Percentiles rank a stretch among this genome's conserved stretches.
These are phyloP conservation scores for Carcina quercana DNA, from an alignment of 2,888 invertebrate species.

Conservation along the genomic window DNA sequence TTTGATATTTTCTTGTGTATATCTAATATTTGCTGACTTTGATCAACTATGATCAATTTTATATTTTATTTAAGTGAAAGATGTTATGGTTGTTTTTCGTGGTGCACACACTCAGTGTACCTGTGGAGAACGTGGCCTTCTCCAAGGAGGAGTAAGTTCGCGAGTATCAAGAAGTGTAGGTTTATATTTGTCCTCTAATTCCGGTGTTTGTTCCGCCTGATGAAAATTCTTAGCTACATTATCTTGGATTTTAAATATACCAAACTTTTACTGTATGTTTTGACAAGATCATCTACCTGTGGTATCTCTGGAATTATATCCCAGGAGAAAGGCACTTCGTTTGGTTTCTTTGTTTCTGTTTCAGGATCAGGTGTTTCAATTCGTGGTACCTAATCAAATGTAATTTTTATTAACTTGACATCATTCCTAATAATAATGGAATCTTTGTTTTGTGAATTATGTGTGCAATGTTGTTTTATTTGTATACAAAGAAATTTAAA, in stretches of 20 bases:
- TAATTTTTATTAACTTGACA: slow-evolving; percentile 1
- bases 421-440: not conserved
- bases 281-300: slow-evolving; percentile 61
- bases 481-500: too few species aligned
- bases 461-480: not conserved
- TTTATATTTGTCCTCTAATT: slow-evolving; percentile 56
- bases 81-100: too few species aligned
- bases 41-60: too few species aligned
- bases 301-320: slow-evolving; percentile 63
- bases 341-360: slow-evolving; percentile 36
- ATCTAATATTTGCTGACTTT: too few species aligned
- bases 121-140: slow-evolving; percentile 57
- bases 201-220: slow-evolving; percentile 65
- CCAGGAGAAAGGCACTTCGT: slow-evolving; percentile 60
- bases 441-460: not conserved
- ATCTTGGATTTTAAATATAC: not conserved
- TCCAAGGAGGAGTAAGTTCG: slow-evolving; percentile 46
- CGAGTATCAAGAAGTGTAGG: slow-evolving; percentile 55
- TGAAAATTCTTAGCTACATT: slow-evolving; percentile 9
- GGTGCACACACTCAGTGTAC: slow-evolving; percentile 33
- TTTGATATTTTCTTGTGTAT: too few species aligned
- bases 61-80: not conserved
- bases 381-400: slow-evolving; percentile 41
- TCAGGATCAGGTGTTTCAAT: slow-evolving; percentile 41
- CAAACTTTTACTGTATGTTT: not conserved